Percentiles rank a stretch among this genome's conserved stretches.
Evolutionary conservation across 2,797 vertebrate species (phyloP).

Genomic region (Gymnothorax reevesii): DNA sequence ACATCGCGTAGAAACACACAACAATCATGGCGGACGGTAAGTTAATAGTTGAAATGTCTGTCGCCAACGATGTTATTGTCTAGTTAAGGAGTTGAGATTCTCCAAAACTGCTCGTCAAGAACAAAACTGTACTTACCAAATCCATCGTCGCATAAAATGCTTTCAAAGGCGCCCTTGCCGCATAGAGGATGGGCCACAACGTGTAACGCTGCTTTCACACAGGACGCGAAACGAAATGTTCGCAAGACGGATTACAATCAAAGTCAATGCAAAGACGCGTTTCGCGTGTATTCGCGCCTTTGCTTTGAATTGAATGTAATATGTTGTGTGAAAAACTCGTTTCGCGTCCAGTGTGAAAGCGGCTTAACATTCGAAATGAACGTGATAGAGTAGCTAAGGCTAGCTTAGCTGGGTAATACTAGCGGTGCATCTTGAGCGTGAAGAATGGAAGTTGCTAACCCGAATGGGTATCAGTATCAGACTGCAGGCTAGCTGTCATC

Average conservation of each 20-base stretch:
- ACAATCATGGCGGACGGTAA: conserved; percentile 82
- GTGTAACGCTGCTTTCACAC: no score
- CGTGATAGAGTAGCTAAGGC: background rate
- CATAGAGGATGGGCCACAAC: background rate
- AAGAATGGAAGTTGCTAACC: background rate
- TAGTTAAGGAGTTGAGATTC: background rate
- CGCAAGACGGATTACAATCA: no score
- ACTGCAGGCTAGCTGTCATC: background rate
- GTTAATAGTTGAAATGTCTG: conserved; percentile 47
- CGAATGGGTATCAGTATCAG: no score
- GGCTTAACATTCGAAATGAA: background rate
- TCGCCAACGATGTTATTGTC: background rate
- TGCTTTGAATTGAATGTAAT: no score
- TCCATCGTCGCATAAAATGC: background rate
- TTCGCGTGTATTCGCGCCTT: no score
- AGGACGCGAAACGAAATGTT: no score
- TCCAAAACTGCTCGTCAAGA: background rate
- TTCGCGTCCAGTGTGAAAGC: background rate
- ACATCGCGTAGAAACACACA: conserved; percentile 58
- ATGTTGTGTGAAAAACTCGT: no score
- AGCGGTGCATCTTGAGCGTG: background rate
- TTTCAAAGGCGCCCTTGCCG: background rate
- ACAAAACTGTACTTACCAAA: background rate
- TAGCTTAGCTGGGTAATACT: background rate
- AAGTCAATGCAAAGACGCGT: no score